Percentiles rank a stretch among this genome's conserved stretches.
Conservation (phyloP, 2,797 vertebrate species). For the Otus scops region DNA sequence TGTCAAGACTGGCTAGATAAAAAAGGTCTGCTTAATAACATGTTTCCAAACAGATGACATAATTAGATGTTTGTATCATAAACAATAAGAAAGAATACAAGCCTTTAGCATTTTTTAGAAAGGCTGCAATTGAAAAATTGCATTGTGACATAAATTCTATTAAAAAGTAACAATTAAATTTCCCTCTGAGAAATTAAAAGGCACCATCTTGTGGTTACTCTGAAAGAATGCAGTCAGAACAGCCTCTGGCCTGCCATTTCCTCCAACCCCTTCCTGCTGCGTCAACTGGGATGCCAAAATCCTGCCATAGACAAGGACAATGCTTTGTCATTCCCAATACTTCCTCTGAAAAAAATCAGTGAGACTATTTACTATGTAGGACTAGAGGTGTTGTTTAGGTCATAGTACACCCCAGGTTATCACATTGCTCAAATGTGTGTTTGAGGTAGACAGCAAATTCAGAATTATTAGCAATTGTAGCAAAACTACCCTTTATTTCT, state of each 20-base stretch:
- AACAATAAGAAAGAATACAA: conserved; percentile 27
- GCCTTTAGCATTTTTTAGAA: not conserved
- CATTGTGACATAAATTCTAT: not conserved
- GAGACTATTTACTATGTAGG: not conserved
- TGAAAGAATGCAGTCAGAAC: conserved; percentile 18
- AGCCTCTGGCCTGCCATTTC: not conserved
- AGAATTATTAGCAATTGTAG: not conserved
- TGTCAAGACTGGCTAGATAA: conserved; percentile 73
- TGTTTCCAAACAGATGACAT: conserved; percentile 72
- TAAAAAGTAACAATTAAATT: not conserved
- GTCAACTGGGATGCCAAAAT: not conserved
- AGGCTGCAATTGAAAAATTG: conserved; percentile 19
- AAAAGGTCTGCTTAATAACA: conserved; percentile 70
- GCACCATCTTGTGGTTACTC: conserved; percentile 49
- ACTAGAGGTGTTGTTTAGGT: not conserved
- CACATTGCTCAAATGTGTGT: not conserved
- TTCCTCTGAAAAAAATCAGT: not conserved
- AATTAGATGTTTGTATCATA: conserved; percentile 44
- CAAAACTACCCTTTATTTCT: not conserved
- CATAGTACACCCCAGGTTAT: not conserved
- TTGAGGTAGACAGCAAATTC: not conserved
- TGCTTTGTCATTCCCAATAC: not conserved
- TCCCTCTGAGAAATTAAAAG: conserved; percentile 33
- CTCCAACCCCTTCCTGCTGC: not conserved
- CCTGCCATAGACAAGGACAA: not conserved